Percentiles rank a stretch among this genome's conserved stretches.
Conservation (phyloP, 2,113 vertebrate genomes). For the Lynx canadensis region DNA sequence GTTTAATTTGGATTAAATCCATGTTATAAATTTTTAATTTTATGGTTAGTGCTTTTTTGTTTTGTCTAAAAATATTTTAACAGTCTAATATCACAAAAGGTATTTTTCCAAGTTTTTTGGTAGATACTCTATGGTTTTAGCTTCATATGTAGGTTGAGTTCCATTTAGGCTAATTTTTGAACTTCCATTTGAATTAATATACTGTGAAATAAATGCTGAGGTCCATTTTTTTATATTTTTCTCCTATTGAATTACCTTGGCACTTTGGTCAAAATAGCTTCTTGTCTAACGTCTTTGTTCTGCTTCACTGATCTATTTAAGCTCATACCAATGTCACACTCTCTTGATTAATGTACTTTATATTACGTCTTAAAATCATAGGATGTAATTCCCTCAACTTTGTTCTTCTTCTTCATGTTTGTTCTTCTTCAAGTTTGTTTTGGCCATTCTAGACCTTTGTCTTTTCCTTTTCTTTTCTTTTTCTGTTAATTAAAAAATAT, state of each 20-base stretch:
- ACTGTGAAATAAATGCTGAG: background rate
- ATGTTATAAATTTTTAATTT: background rate
- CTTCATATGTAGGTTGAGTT: background rate
- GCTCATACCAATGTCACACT: background rate
- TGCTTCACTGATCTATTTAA: background rate
- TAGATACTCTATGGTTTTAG: background rate
- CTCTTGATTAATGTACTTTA: background rate
- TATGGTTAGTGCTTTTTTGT: background rate
- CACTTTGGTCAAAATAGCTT: background rate
- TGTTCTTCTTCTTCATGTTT: background rate
- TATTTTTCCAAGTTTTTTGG: background rate
- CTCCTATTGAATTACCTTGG: background rate
- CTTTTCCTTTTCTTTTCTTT: too few species aligned
- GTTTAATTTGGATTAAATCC: background rate
- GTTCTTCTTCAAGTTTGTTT: background rate
- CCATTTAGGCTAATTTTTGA: background rate
- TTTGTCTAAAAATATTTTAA: background rate
- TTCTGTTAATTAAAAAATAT: too few species aligned
- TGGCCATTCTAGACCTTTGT: background rate
- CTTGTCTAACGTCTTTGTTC: background rate
- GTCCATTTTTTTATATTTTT: background rate
- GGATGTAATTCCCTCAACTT: background rate
- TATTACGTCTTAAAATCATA: background rate
- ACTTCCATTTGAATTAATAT: background rate
- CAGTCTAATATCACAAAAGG: background rate